These are phyloP conservation scores for Drosophila miranda DNA, from an alignment of 1,140 invertebrate genomes.

Conservation along the genomic window DNA sequence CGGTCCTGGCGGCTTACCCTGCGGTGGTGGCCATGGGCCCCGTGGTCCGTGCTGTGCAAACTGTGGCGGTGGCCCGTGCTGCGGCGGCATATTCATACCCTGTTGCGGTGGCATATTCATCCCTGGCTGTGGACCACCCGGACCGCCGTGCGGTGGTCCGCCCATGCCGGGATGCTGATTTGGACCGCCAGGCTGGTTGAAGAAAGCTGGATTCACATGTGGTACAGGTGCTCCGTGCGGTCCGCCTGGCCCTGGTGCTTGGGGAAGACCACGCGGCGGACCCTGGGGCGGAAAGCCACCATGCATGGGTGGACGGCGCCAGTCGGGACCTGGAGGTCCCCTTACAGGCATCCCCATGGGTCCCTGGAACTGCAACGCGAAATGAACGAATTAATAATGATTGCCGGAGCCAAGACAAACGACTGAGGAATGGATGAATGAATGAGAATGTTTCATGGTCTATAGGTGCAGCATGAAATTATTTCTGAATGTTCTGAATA, in stretches of 20 bases:
- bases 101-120: slow-evolving; percentile 84
- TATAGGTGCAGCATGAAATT: slow-evolving; percentile 41
- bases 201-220: slow-evolving; percentile 98
- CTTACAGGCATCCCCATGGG: slow-evolving; percentile 87
- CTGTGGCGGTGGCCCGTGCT: slow-evolving; percentile 85
- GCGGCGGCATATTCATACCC: slow-evolving; percentile 84
- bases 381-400: slow-evolving; percentile 25
- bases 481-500: slow-evolving; percentile 75
- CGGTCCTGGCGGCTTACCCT: slow-evolving; percentile 84
- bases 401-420: background rate
- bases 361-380: slow-evolving; percentile 84
- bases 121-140: slow-evolving; percentile 85
- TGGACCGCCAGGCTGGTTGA: slow-evolving; percentile 88
- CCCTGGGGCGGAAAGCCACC: slow-evolving; percentile 83
- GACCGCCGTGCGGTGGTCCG: slow-evolving; percentile 85
- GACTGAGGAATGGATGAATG: slow-evolving; percentile 11
- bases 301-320: slow-evolving; percentile 89
- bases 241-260: slow-evolving; percentile 83
- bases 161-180: slow-evolving; percentile 85
- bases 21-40: slow-evolving; percentile 75
- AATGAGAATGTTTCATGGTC: background rate
- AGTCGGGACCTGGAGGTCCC: slow-evolving; percentile 87
- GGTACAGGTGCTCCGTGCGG: slow-evolving; percentile 90
- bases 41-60: slow-evolving; percentile 84
- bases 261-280: slow-evolving; percentile 86